Evolutionary conservation across 2,888 invertebrate species (phyloP).

Genomic region (Epirrhoe alternata): DNA sequence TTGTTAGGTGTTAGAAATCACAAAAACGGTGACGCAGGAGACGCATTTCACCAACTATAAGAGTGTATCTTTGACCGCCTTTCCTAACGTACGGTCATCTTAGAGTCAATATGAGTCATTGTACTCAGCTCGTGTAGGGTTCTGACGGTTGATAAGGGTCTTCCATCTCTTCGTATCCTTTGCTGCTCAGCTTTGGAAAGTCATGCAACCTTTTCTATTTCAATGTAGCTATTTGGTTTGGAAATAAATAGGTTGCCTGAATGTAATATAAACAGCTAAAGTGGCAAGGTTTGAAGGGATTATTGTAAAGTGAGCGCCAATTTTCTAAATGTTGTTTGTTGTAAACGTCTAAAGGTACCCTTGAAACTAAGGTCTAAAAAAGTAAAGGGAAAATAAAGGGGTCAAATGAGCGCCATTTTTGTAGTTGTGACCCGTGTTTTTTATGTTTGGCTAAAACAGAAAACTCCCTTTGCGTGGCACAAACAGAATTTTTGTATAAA

Average conservation of each 20-base stretch:
- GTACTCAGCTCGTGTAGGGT: background rate
- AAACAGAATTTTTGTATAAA: no score
- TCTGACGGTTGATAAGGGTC: conserved; percentile 33
- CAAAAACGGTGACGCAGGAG: no score
- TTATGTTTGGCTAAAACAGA: no score
- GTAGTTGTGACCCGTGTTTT: no score
- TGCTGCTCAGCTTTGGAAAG: conserved; percentile 1
- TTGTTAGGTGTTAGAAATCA: no score
- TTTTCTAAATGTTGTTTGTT: background rate
- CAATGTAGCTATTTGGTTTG: background rate
- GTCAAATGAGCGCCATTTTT: no score
- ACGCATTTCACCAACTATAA: no score
- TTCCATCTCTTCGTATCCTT: background rate
- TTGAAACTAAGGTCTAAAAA: no score
- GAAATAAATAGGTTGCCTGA: background rate
- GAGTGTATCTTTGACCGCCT: background rate
- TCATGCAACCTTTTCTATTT: background rate
- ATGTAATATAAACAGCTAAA: no score
- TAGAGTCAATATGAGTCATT: background rate
- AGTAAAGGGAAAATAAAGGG: no score
- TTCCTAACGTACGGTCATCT: background rate
- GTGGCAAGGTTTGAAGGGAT: background rate
- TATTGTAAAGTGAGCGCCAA: background rate
- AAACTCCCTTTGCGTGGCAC: no score
- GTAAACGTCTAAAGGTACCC: background rate